Percentiles rank a stretch among this genome's conserved stretches.
These are phyloP conservation scores for Hyposoter dolosus DNA, from an alignment of 2,888 invertebrate genomes.

Conservation along the genomic window DNA sequence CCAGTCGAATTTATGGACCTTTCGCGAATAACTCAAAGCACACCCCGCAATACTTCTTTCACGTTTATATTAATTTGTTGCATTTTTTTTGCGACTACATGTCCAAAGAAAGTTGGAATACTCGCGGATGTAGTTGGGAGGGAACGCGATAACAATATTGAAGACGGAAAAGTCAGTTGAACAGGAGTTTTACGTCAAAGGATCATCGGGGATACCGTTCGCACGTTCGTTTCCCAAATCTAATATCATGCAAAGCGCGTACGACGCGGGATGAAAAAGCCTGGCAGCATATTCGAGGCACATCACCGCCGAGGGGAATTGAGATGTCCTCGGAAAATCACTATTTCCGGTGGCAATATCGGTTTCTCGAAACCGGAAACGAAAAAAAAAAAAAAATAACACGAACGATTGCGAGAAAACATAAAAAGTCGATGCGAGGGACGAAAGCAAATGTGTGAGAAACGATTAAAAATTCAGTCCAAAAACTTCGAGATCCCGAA, in stretches of 20 bases:
- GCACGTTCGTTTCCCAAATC: constrained; percentile 38
- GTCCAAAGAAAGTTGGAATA: not conserved
- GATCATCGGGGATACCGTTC: constrained; percentile 1
- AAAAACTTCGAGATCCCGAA: not conserved
- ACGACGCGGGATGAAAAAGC: constrained; percentile 37
- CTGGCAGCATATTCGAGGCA: constrained; percentile 19
- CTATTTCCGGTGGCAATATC: constrained; percentile 51
- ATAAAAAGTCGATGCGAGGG: not conserved
- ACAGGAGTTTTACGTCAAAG: constrained; percentile 19
- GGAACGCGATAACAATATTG: constrained; percentile 22
- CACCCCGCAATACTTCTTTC: not conserved
- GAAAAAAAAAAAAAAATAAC: constrained; percentile 26
- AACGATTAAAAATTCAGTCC: constrained; percentile 1
- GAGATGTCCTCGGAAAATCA: constrained; percentile 46
- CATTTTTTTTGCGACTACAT: not conserved
- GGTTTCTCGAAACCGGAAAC: constrained; percentile 36
- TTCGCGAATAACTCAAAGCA: not conserved
- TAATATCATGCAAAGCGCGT: constrained; percentile 60
- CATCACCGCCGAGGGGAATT: constrained; percentile 15
- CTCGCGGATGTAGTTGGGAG: not conserved
- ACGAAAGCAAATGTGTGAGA: constrained; percentile 6
- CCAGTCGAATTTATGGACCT: not conserved
- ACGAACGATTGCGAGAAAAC: not conserved
- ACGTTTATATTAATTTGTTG: not conserved
- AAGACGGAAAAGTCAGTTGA: constrained; percentile 12